Base-by-base conservation (phyloP, 2,113 vertebrate species). In the Calypte anna region DNA sequence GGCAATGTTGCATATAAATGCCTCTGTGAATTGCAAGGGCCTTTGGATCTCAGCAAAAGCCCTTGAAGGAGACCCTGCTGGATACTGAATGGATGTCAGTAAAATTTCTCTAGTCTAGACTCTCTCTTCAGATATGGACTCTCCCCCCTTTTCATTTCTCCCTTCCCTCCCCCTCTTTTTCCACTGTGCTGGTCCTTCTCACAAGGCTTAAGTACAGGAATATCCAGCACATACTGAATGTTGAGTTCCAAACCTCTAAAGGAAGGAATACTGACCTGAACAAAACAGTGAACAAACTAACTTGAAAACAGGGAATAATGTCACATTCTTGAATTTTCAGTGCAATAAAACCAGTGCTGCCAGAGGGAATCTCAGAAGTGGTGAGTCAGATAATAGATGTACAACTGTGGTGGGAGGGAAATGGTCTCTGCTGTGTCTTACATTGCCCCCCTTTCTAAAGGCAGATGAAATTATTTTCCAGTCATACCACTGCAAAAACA, bases 81-180 rank as follows among this genome's bases (percentile, higher is more conserved):
- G 88, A 94, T 88, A 74, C 72, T 96, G 95, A 96, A 96, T 95
- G 94, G 87, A 96, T 97, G 96, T 97, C 94, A 97, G 91, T 82
- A 90, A 96, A 93, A 94, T 96, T 93, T 96, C 68, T 30, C 85
- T 63, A 90, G 68, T 62, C 81, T 76, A 84, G 74, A 97, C 55
- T 82, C 89, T 87, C 93, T 91, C 95, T 88, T 93, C 96, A 96
- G 90, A 93, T 93, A 91, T 14, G 76, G 90, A 95, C 90, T 94
- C 90, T 88, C 93, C 93, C 83, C 90, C 85, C 91, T 82, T 58
- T 94, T 95, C 63, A 74, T 77, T 90, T 96, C 87, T 80, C 50
- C 90, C 44, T 82, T 88, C 87, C 77, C 67, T 84, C 88, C 91
- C 81, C 85, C 81, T 74, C 78, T 53, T 58, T 70, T 79, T 82